These are phyloP conservation scores for Trachelus troglodyta DNA, from an alignment of 2,888 invertebrate species.

Conservation along the genomic window DNA sequence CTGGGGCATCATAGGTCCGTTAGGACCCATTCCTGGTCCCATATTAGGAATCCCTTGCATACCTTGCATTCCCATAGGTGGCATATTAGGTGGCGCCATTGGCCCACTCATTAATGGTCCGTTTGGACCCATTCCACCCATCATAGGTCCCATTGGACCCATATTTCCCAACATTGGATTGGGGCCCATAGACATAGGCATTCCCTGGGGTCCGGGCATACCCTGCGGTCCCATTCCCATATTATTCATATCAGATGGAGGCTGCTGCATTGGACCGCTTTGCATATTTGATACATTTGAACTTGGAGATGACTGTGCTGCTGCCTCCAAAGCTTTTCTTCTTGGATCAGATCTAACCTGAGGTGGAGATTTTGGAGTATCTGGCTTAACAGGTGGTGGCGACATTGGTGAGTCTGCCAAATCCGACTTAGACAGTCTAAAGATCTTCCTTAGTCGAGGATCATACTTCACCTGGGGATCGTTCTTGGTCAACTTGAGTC, in stretches of 20 bases:
- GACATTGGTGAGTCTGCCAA: constrained; percentile 73
- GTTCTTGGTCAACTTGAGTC: constrained; percentile 77
- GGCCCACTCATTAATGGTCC: constrained; percentile 71
- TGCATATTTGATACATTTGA: constrained; percentile 8
- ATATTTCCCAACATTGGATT: constrained; percentile 52
- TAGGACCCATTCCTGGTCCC: constrained; percentile 36
- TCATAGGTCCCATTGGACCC: constrained; percentile 52
- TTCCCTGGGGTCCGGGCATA: constrained; percentile 30
- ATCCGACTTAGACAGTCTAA: constrained; percentile 73
- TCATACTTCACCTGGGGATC: constrained; percentile 79
- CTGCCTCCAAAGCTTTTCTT: constrained; percentile 56
- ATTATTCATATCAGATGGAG: constrained; percentile 37
- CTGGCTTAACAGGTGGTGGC: constrained; percentile 66
- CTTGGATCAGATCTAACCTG: constrained; percentile 58
- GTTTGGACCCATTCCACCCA: constrained; percentile 53
- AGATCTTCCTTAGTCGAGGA: constrained; percentile 81
- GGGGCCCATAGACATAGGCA: constrained; percentile 49
- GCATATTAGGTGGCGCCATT: constrained; percentile 31
- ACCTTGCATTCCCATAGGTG: constrained; percentile 17
- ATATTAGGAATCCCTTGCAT: constrained; percentile 22
- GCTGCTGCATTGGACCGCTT: not conserved
- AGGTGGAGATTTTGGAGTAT: constrained; percentile 65
- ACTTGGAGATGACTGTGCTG: constrained; percentile 29
- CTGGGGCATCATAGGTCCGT: constrained; percentile 31
- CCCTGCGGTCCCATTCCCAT: constrained; percentile 39